Evolutionary conservation across 2,888 invertebrate genomes (phyloP), one percentile per base, ranked within the genome.

Genomic region (Netelia melanura): DNA sequence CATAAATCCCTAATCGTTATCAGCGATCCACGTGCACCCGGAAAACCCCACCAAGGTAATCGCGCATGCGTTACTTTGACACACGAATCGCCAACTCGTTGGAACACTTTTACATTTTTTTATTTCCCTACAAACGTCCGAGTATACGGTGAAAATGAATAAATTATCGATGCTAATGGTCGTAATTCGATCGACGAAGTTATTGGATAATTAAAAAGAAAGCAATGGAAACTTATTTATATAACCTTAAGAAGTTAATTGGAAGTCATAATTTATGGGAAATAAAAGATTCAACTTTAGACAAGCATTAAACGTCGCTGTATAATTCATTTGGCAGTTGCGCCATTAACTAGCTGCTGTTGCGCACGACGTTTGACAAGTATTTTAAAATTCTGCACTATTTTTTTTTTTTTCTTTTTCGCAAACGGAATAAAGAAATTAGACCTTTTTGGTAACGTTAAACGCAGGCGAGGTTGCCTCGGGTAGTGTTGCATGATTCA

Each of bases 1-100:
- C 81, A 82, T 74, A 83, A 78, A 82, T 85, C 75, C 58, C 62
- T 85, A 82, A 85, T 85, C 85, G 85, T 74, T 81, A 78, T 81
- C 81, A 67, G 58, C 8, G 54, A 21, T 56, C 43, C 43, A 38
- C 68, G 70, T 30, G 81, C 70, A 71, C 61, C 65, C 79, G 70
- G 78, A 85, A 84, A 85, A 70, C 8, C 21, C 10, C 52, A 25
- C n/a, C 48, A 8, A 70, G 62, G 25, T 70, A 84, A 70, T 44
- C 70, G n/a, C n/a, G n/a, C 70, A 61, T 65, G 52, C 58, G 38
- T 71, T 65, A 61, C 58, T 56, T 61, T n/a, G 58, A 61, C 48
- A 14, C 2, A 21, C 56, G 25, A 8, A 54, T 25, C 11, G n/a
- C n/a, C 56, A 17, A 17, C 58, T 58, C 58, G 58, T 23, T 58